Evolutionary conservation across 2,888 invertebrate species (phyloP).

Genomic region (Eumacrocentrus americanus): DNA sequence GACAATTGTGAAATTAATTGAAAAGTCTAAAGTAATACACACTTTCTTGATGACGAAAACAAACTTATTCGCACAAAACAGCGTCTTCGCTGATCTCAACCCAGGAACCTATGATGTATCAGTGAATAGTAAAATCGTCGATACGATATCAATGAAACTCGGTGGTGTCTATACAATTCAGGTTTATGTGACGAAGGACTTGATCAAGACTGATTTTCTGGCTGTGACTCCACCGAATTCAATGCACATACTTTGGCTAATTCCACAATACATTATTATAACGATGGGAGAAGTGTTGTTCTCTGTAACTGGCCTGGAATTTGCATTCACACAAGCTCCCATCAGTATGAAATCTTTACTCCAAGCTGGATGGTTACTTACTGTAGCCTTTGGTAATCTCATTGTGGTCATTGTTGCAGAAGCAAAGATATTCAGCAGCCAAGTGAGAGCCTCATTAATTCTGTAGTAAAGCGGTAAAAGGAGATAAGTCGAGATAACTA

Average conservation of each 20-base stretch:
- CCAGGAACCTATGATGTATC: conserved; percentile 61
- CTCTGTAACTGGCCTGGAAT: conserved; percentile 93
- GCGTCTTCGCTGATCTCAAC: conserved; percentile 45
- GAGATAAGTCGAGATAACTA: too few species aligned
- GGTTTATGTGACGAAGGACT: conserved; percentile 56
- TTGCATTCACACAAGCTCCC: conserved; percentile 95
- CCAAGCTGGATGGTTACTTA: conserved; percentile 90
- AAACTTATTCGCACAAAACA: conserved; percentile 5
- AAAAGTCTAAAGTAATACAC: conserved; percentile 2
- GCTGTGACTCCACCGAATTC: conserved; percentile 73
- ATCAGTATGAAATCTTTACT: conserved; percentile 92
- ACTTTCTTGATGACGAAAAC: background rate
- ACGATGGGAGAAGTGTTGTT: conserved; percentile 96
- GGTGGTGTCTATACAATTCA: conserved; percentile 74
- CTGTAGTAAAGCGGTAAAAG: too few species aligned
- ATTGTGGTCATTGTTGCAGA: conserved; percentile 90
- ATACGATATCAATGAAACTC: conserved; percentile 61
- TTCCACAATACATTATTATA: conserved; percentile 92
- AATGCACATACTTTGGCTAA: conserved; percentile 81
- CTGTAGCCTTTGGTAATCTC: conserved; percentile 91
- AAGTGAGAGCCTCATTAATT: conserved; percentile 68
- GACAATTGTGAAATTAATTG: conserved; percentile 14
- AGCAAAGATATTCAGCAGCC: conserved; percentile 74
- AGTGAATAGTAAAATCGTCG: conserved; percentile 54
- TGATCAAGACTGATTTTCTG: conserved; percentile 46